A percentile compares a stretch with the other conserved stretches of the same genome.
Evolutionary conservation across 2,888 invertebrate species (phyloP).

Genomic region (Ornithoptera priamus): DNA sequence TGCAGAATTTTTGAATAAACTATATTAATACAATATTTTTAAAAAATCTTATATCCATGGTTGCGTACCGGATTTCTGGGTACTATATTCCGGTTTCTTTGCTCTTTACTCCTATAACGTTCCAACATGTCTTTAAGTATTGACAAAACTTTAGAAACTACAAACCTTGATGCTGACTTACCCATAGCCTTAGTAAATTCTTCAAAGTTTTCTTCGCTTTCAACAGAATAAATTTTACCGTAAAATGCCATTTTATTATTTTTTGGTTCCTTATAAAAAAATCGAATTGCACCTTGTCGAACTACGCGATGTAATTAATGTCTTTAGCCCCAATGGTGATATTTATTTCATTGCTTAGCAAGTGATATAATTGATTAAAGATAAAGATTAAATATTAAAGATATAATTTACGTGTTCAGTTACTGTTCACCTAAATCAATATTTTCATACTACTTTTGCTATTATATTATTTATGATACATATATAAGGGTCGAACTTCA

Average conservation of each 20-base stretch:
- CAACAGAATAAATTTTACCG: conserved; percentile 21
- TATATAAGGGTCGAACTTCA: too few species aligned
- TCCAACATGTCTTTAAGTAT: background rate
- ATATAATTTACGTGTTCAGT: too few species aligned
- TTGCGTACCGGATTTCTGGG: too few species aligned
- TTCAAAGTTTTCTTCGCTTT: conserved; percentile 20
- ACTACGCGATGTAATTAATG: conserved; percentile 3
- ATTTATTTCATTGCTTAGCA: conserved; percentile 1
- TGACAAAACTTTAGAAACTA: background rate
- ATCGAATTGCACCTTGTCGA: background rate
- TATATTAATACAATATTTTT: too few species aligned
- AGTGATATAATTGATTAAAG: conserved; percentile 7
- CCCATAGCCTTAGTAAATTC: conserved; percentile 22
- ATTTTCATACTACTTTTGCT: too few species aligned
- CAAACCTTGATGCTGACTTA: conserved; percentile 1
- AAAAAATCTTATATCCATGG: too few species aligned
- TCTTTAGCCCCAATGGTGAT: background rate
- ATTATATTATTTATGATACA: too few species aligned
- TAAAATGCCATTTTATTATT: conserved; percentile 20
- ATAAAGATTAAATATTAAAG: background rate
- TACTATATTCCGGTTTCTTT: too few species aligned
- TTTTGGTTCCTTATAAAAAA: background rate
- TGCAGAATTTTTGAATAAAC: too few species aligned
- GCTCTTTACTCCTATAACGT: background rate
- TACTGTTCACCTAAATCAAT: too few species aligned